Evolutionary conservation across 2,888 invertebrate genomes (phyloP).

Genomic region (Nudaria mundana): DNA sequence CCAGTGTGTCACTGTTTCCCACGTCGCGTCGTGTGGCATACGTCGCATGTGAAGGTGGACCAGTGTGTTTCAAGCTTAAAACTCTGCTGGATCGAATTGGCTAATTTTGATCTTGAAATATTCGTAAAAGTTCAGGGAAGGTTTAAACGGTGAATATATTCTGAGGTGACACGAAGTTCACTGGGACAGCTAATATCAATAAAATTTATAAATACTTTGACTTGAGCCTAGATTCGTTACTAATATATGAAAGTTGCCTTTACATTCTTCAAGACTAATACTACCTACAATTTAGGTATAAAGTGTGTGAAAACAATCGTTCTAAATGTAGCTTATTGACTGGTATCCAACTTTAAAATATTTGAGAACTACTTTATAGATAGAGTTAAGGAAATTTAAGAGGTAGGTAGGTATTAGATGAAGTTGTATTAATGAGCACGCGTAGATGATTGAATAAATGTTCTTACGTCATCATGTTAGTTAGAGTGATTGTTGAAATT

Average conservation of each 20-base stretch:
- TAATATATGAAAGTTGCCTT: slow-evolving; percentile 32
- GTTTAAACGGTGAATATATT: too few species aligned
- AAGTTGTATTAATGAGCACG: slow-evolving; percentile 11
- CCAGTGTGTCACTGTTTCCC: too few species aligned
- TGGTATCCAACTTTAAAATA: slow-evolving; percentile 21
- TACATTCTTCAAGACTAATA: slow-evolving; percentile 27
- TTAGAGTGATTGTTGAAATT: slow-evolving; percentile 29
- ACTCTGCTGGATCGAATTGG: too few species aligned
- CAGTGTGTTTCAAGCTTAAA: too few species aligned
- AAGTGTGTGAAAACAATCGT: slow-evolving; percentile 18
- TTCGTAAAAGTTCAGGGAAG: too few species aligned
- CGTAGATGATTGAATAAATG: slow-evolving; percentile 11
- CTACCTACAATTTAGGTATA: slow-evolving; percentile 25
- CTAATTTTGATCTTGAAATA: too few species aligned
- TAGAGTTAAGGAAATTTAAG: slow-evolving; percentile 17
- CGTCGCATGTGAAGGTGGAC: too few species aligned
- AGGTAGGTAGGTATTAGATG: slow-evolving; percentile 23
- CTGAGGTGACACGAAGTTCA: too few species aligned
- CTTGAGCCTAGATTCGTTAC: slow-evolving; percentile 1
- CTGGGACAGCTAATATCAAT: too few species aligned
- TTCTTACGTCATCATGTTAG: slow-evolving; percentile 21
- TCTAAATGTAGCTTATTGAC: slow-evolving; percentile 15
- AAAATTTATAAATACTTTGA: too few species aligned
- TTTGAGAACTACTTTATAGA: background rate
- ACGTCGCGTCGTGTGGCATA: too few species aligned